Evolutionary conservation across 30 jellyfish, hydroid and myxozoan genomes (phyloP), one percentile per base, ranked within the genome.

Genomic region (Aurelia coerulea): DNA sequence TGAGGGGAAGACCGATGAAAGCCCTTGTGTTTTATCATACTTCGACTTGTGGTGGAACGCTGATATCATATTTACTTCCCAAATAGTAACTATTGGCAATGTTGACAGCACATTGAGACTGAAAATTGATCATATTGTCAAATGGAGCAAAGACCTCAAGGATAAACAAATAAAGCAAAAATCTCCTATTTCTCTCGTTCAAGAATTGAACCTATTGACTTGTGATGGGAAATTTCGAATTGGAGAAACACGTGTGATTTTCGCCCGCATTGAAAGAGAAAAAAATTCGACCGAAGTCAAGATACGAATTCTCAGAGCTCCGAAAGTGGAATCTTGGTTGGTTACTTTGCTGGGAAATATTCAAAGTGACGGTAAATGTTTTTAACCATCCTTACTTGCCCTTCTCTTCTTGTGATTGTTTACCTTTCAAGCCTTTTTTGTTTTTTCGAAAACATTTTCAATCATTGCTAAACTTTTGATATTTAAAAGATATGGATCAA

Each of bases 21-120:
- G 62, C 66, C 83, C 90, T 10, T 81, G 90, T 72, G 71, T 74
- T 3, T 19, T 68, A 14, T 83, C 92, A 7, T 83, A 83, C 62
- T 71, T 63, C 46, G 92, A 83, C 58, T 71, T 83, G 72, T 75
- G 82, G 79, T 1, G 51, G 73, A 49, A 83, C 13, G 69, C 92
- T 7, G 79, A 70, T 13, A 3, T 37, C 9, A 83, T 83, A 52
- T 71, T 83, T 41, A 54, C 86, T 16, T 83, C 86, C 31, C 33
- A 71, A 41, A 78, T 83, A 56, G 32, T 34, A 4, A 60, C 34
- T 59, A 29, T 62, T 60, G 92, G 62, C 50, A 51, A 1, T 1
- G 18, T 5, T 10, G 54, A 70, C 41, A 41, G 46, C 39, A 59
- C 74, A 17, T 77, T 67, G 35, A 54, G 29, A 15, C 63, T 83